Evolutionary conservation across 2,113 vertebrate genomes (phyloP), one percentile per base, ranked within the genome.

Genomic region (Callithrix jacchus): DNA sequence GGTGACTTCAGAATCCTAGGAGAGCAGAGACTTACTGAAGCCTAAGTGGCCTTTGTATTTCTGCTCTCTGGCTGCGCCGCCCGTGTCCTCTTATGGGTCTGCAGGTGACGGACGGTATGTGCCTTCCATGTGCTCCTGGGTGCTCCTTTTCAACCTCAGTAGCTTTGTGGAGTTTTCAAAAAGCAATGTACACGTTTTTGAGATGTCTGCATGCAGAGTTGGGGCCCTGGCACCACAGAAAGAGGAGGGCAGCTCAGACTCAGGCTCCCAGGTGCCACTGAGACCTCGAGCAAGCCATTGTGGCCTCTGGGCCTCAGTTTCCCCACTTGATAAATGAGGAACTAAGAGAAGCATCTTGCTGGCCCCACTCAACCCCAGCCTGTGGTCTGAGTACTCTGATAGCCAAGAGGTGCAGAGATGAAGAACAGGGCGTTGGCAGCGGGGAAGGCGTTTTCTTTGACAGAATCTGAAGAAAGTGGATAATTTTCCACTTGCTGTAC

Each of bases 221-320:
- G 1, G 10, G 47, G 11, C 35, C 11, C 8, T 2, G 1, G 23
- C 3, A 21, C 11, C 3, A 11, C 11, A 37, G 61, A 21, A 17
- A 35, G 64, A 79, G 25, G 70, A 52, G 9, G 10, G 17, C 0
- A 0, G 6, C 4, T n/a, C 10, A 14, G n/a, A 42, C 35, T 27
- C 5, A 2, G 10, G 1, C 42, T 47, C 9, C 0, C 0, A 10
- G 35, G 2, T 0, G 14, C 74, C 14, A 6, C 56, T 11, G 52
- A 90, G 74, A 47, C 42, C n/a, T 27, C 1, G 12, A 10, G 40
- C 37, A 21, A 5, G 32, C 42, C 13, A 2, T 8, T 6, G 6
- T n/a, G 20, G 0, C 12, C 71, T n/a, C 17, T 23, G 37, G 18
- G 47, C 35, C 70, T 90, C 30, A 6, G 23, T 87, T 37, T 66